phyloP scores from a whole-genome alignment of 2,797 vertebrate species.

The Cynopterus sphinx region DNA sequence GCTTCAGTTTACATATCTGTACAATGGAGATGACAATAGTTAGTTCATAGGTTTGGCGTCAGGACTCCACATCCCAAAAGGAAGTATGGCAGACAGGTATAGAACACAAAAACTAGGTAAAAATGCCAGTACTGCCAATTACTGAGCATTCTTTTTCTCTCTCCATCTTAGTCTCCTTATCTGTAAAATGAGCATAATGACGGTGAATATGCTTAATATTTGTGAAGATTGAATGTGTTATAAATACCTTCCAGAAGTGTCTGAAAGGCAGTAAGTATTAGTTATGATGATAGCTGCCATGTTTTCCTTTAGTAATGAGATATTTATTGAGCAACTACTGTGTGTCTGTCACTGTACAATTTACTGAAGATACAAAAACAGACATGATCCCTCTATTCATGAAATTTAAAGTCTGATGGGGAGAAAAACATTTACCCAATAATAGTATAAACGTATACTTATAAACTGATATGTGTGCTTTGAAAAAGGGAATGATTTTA shows the following conservation, averaged over 20 bases:
- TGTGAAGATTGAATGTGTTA: background rate
- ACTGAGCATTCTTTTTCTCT: background rate
- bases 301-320: background rate
- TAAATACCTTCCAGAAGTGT: background rate
- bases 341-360: background rate
- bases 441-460: background rate
- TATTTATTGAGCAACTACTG: background rate
- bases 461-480: background rate
- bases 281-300: background rate
- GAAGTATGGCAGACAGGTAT: background rate
- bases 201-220: background rate
- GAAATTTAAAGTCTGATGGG: background rate
- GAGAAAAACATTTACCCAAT: background rate
- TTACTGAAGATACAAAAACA: background rate
- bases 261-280: background rate
- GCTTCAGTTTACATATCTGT: background rate
- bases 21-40: background rate
- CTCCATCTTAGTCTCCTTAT: background rate
- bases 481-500: background rate
- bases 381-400: background rate
- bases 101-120: background rate
- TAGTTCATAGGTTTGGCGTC: background rate
- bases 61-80: background rate
- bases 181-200: background rate
- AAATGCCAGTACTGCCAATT: background rate